Evolutionary conservation across 1,140 invertebrate species (phyloP).

Genomic region (Colletes latitarsis): DNA sequence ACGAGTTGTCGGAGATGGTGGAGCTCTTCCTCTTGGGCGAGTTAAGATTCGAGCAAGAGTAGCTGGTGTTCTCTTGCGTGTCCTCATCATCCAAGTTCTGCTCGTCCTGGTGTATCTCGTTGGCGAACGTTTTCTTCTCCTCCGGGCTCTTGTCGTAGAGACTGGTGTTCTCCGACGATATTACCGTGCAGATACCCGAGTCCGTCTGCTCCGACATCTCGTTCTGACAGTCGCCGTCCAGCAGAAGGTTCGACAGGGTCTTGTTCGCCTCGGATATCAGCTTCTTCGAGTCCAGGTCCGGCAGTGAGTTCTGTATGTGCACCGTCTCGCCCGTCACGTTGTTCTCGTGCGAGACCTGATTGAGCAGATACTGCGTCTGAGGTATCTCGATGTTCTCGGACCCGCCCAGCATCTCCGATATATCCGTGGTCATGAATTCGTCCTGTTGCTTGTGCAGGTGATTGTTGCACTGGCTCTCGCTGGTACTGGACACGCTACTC

Average conservation of each 20-base stretch:
- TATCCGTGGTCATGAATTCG: slow-evolving; percentile 62
- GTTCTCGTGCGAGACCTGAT: slow-evolving; percentile 76
- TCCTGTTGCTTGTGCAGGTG: slow-evolving; percentile 34
- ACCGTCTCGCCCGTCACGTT: slow-evolving; percentile 69
- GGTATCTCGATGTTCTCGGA: slow-evolving; percentile 69
- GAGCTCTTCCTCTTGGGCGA: slow-evolving; percentile 72
- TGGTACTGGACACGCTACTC: background rate
- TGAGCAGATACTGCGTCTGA: slow-evolving; percentile 76
- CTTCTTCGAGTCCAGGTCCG: slow-evolving; percentile 81
- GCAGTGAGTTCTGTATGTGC: slow-evolving; percentile 79
- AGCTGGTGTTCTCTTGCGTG: slow-evolving; percentile 73
- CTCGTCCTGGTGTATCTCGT: slow-evolving; percentile 65
- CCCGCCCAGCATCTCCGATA: slow-evolving; percentile 66
- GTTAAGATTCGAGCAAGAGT: slow-evolving; percentile 76
- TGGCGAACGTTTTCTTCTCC: slow-evolving; percentile 76
- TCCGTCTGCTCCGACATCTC: slow-evolving; percentile 84
- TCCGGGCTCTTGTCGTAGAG: slow-evolving; percentile 81
- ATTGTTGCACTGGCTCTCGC: background rate
- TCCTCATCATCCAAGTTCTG: slow-evolving; percentile 58
- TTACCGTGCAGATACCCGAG: slow-evolving; percentile 86
- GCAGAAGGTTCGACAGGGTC: slow-evolving; percentile 84
- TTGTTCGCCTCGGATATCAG: slow-evolving; percentile 86
- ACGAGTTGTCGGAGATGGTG: slow-evolving; percentile 67
- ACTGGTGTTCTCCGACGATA: slow-evolving; percentile 85
- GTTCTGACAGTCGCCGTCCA: slow-evolving; percentile 76